Conservation (phyloP, 2,797 vertebrate species). For the Cuniculus paca region DNA sequence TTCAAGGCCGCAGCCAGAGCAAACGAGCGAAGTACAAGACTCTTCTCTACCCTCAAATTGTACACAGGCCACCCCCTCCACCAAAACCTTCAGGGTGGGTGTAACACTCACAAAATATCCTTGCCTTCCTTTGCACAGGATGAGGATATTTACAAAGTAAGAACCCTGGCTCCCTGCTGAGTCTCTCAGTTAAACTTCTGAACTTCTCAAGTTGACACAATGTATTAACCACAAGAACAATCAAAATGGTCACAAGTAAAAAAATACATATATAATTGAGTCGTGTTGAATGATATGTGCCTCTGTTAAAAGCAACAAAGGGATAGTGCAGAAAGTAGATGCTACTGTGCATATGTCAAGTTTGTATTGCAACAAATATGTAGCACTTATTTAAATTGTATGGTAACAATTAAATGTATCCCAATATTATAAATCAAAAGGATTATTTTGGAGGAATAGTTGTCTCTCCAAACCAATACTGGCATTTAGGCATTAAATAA, state of each 20-base stretch:
- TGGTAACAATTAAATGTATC: neutral
- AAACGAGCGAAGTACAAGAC: no score
- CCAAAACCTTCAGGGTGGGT: no score
- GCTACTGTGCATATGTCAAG: neutral
- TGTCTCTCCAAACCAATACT: neutral
- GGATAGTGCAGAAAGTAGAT: neutral
- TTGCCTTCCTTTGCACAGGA: no score
- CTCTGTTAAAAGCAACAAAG: neutral
- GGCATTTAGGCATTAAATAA: neutral
- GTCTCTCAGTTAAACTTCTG: no score
- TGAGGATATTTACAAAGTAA: no score
- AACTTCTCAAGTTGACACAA: no score
- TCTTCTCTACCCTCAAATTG: no score
- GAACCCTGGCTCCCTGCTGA: no score
- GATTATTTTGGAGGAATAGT: rapidly evolving
- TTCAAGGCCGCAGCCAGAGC: no score
- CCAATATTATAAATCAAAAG: neutral
- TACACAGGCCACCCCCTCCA: no score
- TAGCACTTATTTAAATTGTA: neutral
- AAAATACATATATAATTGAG: neutral
- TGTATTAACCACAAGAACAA: no score
- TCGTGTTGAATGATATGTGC: neutral
- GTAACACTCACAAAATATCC: no score
- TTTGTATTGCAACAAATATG: neutral
- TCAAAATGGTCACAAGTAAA: neutral